These are phyloP conservation scores for Zoanthus sansibaricus DNA, from an alignment of 92 coral and sea anemone species.

Conservation along the genomic window DNA sequence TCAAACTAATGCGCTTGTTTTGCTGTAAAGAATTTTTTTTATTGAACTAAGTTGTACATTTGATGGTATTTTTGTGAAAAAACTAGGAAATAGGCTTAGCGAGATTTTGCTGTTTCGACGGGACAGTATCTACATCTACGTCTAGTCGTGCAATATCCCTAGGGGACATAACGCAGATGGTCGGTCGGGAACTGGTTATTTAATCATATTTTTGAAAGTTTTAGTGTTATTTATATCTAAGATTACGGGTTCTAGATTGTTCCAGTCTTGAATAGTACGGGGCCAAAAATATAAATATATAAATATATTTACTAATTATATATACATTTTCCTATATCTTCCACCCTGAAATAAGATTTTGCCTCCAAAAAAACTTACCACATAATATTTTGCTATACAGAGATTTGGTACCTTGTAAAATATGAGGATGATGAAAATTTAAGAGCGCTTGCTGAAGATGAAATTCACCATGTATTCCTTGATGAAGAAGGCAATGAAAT, in stretches of 20 bases:
- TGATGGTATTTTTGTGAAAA: slow-evolving; percentile 10
- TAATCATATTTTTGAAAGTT: no score
- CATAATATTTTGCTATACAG: slow-evolving; percentile 37
- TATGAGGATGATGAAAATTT: slow-evolving; percentile 52
- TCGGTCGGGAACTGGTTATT: no score
- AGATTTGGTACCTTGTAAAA: slow-evolving; percentile 59
- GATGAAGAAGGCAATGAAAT: slow-evolving; percentile 57
- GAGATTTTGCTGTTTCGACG: background rate
- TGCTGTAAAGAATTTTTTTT: slow-evolving; percentile 11
- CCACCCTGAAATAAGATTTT: slow-evolving; percentile 9
- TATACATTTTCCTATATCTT: background rate
- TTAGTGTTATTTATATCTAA: no score
- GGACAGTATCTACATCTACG: no score
- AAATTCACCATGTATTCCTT: slow-evolving; percentile 39
- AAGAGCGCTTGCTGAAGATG: slow-evolving; percentile 46
- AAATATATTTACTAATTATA: no score
- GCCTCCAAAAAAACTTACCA: background rate
- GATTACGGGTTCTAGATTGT: no score
- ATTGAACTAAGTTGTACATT: background rate
- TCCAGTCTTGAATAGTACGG: no score
- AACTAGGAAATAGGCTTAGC: background rate
- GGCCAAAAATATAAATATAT: no score
- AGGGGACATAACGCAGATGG: no score
- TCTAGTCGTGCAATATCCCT: no score
- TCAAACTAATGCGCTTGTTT: slow-evolving; percentile 3